These are phyloP conservation scores for Saxicola maurus DNA, from an alignment of 2,797 vertebrate species.

Conservation along the genomic window DNA sequence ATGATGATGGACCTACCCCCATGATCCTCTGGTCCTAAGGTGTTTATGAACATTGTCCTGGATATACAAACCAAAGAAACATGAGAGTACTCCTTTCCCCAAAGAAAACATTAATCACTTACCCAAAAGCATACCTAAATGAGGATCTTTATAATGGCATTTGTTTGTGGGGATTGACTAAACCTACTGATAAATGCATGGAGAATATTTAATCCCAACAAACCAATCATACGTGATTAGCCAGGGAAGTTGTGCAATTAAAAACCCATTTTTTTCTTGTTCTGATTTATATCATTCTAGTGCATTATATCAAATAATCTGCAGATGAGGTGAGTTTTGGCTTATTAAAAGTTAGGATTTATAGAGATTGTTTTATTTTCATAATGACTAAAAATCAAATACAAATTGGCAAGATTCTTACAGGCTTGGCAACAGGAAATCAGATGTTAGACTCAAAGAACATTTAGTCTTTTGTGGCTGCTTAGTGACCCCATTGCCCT, in stretches of 20 bases:
- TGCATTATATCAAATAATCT: neutral
- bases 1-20: neutral
- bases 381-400: neutral
- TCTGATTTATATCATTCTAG: neutral
- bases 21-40: neutral
- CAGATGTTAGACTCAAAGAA: neutral
- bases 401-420: neutral
- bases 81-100: neutral
- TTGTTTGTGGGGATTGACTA: neutral
- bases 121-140: neutral
- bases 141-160: neutral
- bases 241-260: neutral
- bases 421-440: slow-evolving; percentile 9
- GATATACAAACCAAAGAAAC: neutral
- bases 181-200: neutral
- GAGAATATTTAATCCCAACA: neutral
- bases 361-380: neutral
- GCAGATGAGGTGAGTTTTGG: neutral
- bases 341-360: neutral
- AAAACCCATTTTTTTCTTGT: neutral
- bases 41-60: neutral
- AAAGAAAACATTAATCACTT: neutral
- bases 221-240: neutral
- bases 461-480: slow-evolving; percentile 1
- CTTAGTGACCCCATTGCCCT: slow-evolving; percentile 1